Evolutionary conservation across 2,888 invertebrate genomes (phyloP).

Genomic region (Pammene aurita): DNA sequence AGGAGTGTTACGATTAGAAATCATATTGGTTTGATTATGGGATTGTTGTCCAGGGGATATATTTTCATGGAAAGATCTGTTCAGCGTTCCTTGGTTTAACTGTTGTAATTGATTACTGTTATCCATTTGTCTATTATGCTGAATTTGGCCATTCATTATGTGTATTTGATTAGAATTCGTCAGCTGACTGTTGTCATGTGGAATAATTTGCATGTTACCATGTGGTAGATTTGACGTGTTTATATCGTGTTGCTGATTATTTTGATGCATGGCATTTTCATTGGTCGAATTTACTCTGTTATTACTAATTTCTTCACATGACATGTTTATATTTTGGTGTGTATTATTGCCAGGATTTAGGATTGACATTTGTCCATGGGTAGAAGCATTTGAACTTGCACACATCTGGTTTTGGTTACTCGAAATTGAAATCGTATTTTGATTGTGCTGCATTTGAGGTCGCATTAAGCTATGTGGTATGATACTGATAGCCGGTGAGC

Average conservation of each 20-base stretch:
- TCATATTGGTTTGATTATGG: conserved; percentile 67
- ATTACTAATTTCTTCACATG: conserved; percentile 72
- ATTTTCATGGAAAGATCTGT: conserved; percentile 72
- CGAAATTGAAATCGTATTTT: conserved; percentile 64
- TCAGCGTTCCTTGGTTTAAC: conserved; percentile 61
- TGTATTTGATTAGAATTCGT: conserved; percentile 74
- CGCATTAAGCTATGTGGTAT: conserved; percentile 75
- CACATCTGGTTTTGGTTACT: conserved; percentile 77
- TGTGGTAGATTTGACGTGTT: conserved; percentile 68
- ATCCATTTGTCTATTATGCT: conserved; percentile 71
- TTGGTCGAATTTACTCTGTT: conserved; percentile 67
- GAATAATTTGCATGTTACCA: conserved; percentile 72
- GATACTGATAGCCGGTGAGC: conserved; percentile 71
- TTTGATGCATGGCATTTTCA: conserved; percentile 65
- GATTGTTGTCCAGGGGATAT: conserved; percentile 64
- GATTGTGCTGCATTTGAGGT: conserved; percentile 67
- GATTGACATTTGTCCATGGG: conserved; percentile 72
- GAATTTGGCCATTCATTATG: conserved; percentile 79
- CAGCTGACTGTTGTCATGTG: conserved; percentile 68
- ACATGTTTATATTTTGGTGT: conserved; percentile 72
- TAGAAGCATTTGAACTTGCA: conserved; percentile 64
- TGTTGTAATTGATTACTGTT: conserved; percentile 70
- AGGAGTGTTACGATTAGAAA: conserved; percentile 69
- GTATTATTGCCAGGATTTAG: conserved; percentile 73
- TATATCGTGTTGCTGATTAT: conserved; percentile 68